These are phyloP conservation scores for Anthrax anthrax DNA, from an alignment of 2,888 invertebrate species.

Conservation along the genomic window DNA sequence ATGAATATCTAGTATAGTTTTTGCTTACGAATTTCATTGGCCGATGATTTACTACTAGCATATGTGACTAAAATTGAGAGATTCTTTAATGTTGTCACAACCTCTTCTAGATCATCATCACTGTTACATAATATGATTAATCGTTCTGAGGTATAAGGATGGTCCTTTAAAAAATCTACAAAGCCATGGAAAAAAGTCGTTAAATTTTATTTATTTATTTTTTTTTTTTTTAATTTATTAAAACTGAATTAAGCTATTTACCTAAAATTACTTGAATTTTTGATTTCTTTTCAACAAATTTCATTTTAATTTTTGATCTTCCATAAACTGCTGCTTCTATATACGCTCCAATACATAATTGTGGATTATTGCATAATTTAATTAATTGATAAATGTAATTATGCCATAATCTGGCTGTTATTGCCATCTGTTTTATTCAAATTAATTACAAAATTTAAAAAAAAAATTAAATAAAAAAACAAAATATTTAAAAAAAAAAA, in stretches of 20 bases:
- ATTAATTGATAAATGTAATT: conserved; percentile 41
- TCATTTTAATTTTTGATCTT: conserved; percentile 36
- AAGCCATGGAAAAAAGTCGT: conserved; percentile 12
- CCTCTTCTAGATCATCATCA: conserved; percentile 39
- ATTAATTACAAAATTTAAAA: too few relatives aligned
- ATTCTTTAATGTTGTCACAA: conserved; percentile 20
- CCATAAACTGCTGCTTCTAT: conserved; percentile 64
- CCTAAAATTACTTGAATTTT: conserved; percentile 14
- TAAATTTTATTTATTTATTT: too few relatives aligned
- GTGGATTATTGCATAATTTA: conserved; percentile 41
- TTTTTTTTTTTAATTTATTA: too few relatives aligned
- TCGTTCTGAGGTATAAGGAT: conserved; percentile 34
- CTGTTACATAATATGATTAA: conserved; percentile 48
- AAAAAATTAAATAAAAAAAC: neutral
- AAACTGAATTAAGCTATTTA: too few relatives aligned
- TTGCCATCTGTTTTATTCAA: too few relatives aligned
- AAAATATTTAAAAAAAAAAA: too few relatives aligned
- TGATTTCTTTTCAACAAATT: conserved; percentile 21
- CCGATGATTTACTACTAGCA: conserved; percentile 2
- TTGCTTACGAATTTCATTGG: conserved; percentile 9
- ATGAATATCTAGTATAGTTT: neutral
- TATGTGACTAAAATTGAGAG: conserved; percentile 7
- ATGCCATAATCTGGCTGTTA: conserved; percentile 51
- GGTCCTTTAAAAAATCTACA: conserved; percentile 36
- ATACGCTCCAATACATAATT: conserved; percentile 54